A percentile compares a stretch with the other conserved stretches of the same genome.
phyloP scores from a whole-genome alignment of 2,113 vertebrate species.

The Tichodroma muraria region DNA sequence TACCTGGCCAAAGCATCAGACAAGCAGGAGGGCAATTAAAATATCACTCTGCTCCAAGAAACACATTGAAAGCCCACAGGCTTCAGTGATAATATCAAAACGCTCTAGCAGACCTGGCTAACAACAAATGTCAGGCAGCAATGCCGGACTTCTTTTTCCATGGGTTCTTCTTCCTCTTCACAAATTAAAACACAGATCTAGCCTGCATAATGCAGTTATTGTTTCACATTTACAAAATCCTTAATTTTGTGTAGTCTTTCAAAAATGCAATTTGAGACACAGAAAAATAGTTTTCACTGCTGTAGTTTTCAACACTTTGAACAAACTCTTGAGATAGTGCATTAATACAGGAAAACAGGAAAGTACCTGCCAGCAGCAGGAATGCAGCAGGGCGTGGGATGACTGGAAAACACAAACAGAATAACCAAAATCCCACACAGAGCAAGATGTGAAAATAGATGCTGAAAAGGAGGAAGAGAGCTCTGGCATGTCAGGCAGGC shows the following conservation, averaged over 20 bases:
- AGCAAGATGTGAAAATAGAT: neutral
- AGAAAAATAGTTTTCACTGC: neutral
- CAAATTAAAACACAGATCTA: neutral
- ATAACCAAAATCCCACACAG: neutral
- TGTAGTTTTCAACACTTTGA: neutral
- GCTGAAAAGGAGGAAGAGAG: neutral
- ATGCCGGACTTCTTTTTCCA: neutral
- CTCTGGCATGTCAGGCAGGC: neutral
- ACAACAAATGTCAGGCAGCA: neutral
- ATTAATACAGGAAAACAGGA: neutral
- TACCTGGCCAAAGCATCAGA: constrained; percentile 6
- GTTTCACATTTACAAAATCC: neutral
- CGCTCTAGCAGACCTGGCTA: neutral
- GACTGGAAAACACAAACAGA: neutral
- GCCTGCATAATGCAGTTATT: neutral
- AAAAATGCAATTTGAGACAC: neutral
- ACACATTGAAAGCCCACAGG: neutral
- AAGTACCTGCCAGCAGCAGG: neutral
- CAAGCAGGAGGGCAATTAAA: constrained; percentile 21
- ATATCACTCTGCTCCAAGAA: constrained; percentile 2
- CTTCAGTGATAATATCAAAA: neutral
- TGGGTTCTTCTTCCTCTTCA: neutral
- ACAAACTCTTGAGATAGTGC: neutral
- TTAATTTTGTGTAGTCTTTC: neutral
- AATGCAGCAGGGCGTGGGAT: neutral